Conservation (phyloP, 2,888 invertebrate species). For the Phyllotreta striolata region DNA sequence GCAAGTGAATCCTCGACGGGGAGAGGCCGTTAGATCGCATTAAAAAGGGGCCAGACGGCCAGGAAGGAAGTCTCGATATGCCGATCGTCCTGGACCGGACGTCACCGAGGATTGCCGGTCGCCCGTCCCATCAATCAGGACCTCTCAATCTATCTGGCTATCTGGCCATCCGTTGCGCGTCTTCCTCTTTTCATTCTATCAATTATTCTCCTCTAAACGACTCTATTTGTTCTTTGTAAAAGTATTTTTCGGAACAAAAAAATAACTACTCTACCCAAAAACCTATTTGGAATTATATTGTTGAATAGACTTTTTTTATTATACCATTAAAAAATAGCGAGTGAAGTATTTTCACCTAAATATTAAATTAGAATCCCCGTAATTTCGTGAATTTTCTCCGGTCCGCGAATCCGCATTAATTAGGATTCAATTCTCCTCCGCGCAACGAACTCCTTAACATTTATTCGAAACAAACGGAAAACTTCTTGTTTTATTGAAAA, state of each 20-base stretch:
- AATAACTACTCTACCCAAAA: no score
- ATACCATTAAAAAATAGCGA: no score
- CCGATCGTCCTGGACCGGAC: conserved; percentile 59
- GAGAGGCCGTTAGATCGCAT: conserved; percentile 54
- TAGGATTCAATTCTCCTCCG: conserved; percentile 18
- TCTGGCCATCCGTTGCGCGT: conserved; percentile 6
- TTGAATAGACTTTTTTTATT: no score
- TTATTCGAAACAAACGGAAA: conserved; percentile 36
- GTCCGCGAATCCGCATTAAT: conserved; percentile 14
- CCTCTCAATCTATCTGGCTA: conserved; percentile 49
- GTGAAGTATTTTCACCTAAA: neutral
- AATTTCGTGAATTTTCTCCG: conserved; percentile 12
- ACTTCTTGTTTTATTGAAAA: conserved; percentile 36
- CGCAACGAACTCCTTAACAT: conserved; percentile 23
- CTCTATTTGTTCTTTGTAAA: neutral
- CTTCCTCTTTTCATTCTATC: conserved; percentile 22
- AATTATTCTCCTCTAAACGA: conserved; percentile 21
- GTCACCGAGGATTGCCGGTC: conserved; percentile 57
- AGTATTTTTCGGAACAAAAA: no score
- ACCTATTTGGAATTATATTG: no score
- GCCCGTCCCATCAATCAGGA: conserved; percentile 60
- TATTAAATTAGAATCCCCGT: neutral
- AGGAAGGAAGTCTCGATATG: conserved; percentile 62
- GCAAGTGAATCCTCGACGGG: conserved; percentile 48
- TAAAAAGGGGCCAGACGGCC: conserved; percentile 51